Evolutionary conservation across 2,888 invertebrate genomes (phyloP).

Genomic region (Eristalinus sepulchralis): DNA sequence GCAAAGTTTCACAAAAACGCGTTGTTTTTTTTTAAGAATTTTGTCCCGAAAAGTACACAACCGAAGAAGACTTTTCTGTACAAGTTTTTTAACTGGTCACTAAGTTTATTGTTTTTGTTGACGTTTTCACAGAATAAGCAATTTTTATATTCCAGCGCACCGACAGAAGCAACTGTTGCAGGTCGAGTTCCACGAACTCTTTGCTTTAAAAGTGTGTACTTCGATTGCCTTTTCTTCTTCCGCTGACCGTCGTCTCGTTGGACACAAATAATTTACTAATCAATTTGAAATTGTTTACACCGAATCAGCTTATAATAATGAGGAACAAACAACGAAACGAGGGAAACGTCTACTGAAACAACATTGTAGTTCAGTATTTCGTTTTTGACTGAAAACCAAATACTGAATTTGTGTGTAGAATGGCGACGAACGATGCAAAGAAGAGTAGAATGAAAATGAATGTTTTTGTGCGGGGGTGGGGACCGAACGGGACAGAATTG

Average conservation of each 20-base stretch:
- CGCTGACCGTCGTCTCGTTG: not conserved
- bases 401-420: slow-evolving; percentile 35
- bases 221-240: not conserved
- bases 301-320: not conserved
- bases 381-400: slow-evolving; percentile 56
- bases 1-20: not conserved
- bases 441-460: not conserved
- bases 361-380: slow-evolving; percentile 46
- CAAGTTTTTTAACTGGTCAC: slow-evolving; percentile 26
- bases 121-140: not conserved
- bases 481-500: not conserved
- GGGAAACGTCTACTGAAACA: not conserved
- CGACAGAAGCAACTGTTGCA: slow-evolving; percentile 25
- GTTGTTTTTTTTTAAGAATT: not conserved
- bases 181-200: not conserved
- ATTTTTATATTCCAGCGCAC: not conserved
- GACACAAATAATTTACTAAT: not conserved
- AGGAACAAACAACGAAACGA: not conserved
- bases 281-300: slow-evolving; percentile 5
- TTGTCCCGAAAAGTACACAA: not conserved
- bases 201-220: not conserved
- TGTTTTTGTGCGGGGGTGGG: not conserved
- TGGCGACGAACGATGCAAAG: slow-evolving; percentile 30
- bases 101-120: slow-evolving; percentile 2
- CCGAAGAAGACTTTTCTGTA: not conserved